These are phyloP conservation scores for Mionectes olivaceus DNA, from an alignment of 2,797 vertebrate species.

Conservation along the genomic window DNA sequence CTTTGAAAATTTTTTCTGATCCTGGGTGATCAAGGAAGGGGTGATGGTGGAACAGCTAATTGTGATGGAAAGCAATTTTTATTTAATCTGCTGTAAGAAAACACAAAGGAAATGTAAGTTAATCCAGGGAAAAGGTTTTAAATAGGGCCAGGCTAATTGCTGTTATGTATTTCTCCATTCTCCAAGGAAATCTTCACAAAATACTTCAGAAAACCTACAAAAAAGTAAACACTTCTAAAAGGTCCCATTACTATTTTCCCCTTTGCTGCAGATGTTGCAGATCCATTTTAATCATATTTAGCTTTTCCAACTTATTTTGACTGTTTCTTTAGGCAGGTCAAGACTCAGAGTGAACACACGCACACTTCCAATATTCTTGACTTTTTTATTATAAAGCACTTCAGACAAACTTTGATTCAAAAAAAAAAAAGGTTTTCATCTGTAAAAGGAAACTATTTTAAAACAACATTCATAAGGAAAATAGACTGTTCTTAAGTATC, in stretches of 20 bases:
- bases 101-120: not conserved
- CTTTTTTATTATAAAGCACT: slow-evolving; percentile 67
- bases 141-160: not conserved
- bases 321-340: not conserved
- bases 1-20: not conserved
- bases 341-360: not conserved
- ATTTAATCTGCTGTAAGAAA: not conserved
- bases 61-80: not conserved
- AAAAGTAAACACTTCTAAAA: not conserved
- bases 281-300: not conserved
- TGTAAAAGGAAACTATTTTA: slow-evolving; percentile 50
- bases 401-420: slow-evolving; percentile 27
- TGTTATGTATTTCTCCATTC: not conserved
- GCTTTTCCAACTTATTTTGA: not conserved
- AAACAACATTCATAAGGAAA: slow-evolving; percentile 48
- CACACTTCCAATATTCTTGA: not conserved
- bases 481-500: slow-evolving; percentile 34
- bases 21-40: not conserved
- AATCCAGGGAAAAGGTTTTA: not conserved
- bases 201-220: not conserved
- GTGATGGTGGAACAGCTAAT: not conserved
- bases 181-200: not conserved
- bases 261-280: not conserved
- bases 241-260: not conserved
- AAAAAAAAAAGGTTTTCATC: not conserved